Base-by-base conservation (phyloP, 1,140 invertebrate genomes). In the Drosophila kurseongensis region DNA sequence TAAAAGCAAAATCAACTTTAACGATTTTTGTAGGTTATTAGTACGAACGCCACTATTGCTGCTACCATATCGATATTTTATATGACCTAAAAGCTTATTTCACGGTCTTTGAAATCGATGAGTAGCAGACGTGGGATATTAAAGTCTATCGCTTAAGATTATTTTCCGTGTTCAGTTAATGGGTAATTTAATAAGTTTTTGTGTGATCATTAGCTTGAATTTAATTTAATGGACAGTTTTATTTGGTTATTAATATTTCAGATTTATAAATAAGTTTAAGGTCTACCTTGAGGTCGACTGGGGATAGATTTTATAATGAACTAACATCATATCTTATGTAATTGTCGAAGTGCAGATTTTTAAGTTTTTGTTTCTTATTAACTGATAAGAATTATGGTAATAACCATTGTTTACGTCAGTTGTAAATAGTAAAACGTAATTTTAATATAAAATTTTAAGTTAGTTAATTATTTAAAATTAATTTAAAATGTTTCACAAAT, bases 51-150 rank as follows among this genome's bases (percentile, higher is more conserved):
- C 2, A 16, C 16, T 23, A 6, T 7, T 54, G 58, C 48, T 50
- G 58, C 32, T 55, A 27, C 35, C 36, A 41, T 18, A 59, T 59
- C 27, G 23, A 41, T 42, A 12, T 32, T 62, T 59, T 32, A 14
- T 36, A 32, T 40, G 38, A 42, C 29, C 58, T 23, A 42, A 18
- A 42, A 23, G 27, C 29, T 9, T 14, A 32, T 63, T 63, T 42
- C 38, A 63, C 10, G 60, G 16, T 23, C 38, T 35, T 60, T 56
- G 4, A 32, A 62, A 18, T 32, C n/a, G 29, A 5, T 14, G 16
- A 62, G 27, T 27, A 9, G 44, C 44, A 47, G 9, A 18, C 18
- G 14, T 7, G 1, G 16, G 32, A 36, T 14, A 5, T 47, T 44
- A 13, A 10, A 47, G 13, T 12, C n/a, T 18, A 55, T 32, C n/a